Evolutionary conservation across 2,113 vertebrate genomes (phyloP).

Genomic region (Calidris pygmaea): DNA sequence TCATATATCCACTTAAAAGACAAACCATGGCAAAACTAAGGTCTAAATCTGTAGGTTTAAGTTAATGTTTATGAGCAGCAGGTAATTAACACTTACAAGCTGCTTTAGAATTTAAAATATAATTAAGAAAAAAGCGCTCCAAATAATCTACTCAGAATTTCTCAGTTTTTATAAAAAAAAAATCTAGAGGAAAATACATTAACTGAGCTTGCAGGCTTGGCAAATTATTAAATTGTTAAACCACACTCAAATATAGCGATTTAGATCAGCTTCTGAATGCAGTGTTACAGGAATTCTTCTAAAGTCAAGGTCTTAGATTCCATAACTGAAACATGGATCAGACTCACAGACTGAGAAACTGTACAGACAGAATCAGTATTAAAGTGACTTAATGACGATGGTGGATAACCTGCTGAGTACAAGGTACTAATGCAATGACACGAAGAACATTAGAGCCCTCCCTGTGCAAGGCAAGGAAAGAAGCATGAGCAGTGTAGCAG

Average conservation of each 20-base stretch:
- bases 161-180: background rate
- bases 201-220: background rate
- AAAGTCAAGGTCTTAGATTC: background rate
- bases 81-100: background rate
- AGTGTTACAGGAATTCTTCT: background rate
- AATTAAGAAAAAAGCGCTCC: background rate
- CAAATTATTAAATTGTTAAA: background rate
- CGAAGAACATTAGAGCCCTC: background rate
- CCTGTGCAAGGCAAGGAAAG: background rate
- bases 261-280: background rate
- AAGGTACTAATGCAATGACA: background rate
- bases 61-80: background rate
- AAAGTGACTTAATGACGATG: background rate
- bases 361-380: background rate
- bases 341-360: background rate
- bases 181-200: background rate
- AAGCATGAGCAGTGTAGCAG: background rate
- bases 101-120: background rate
- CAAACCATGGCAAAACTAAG: background rate
- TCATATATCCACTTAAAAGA: background rate
- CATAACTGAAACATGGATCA: background rate
- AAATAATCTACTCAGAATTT: background rate
- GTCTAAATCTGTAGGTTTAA: background rate
- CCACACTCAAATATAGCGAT: background rate
- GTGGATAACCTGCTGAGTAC: background rate